Conservation (phyloP, 2,113 vertebrate species). For the Hippolais icterina region DNA sequence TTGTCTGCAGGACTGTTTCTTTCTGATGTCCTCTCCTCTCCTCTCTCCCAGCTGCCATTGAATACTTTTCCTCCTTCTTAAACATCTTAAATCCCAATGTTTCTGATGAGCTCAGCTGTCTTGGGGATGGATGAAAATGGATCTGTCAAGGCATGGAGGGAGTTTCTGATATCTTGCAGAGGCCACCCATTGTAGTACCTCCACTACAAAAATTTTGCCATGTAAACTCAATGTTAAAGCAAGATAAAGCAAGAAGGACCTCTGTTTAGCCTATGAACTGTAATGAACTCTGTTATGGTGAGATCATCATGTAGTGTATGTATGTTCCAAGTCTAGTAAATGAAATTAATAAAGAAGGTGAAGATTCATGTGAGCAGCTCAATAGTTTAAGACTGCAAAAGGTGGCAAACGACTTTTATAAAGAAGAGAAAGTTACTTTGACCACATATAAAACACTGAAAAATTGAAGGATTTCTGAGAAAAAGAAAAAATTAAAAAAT, state of each 20-base stretch:
- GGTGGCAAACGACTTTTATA: neutral
- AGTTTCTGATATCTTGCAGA: neutral
- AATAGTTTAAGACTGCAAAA: neutral
- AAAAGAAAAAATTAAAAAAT: neutral
- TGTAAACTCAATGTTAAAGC: neutral
- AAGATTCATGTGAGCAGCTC: neutral
- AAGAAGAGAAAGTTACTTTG: neutral
- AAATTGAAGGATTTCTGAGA: neutral
- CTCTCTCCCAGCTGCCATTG: neutral
- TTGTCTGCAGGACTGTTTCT: neutral
- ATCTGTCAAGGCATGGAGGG: neutral
- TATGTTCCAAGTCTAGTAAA: neutral
- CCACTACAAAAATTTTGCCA: neutral
- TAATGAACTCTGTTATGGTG: neutral
- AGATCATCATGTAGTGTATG: neutral
- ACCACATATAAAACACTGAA: neutral
- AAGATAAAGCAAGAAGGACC: neutral
- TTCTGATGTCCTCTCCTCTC: neutral
- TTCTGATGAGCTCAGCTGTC: neutral
- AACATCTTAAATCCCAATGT: accelerated
- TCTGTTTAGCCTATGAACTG: neutral
- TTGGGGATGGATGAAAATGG: neutral
- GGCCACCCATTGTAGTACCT: neutral
- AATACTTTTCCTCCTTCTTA: neutral
- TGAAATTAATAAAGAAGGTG: neutral